phyloP scores from a whole-genome alignment of 2,113 vertebrate species.

The Caranx melampygus region DNA sequence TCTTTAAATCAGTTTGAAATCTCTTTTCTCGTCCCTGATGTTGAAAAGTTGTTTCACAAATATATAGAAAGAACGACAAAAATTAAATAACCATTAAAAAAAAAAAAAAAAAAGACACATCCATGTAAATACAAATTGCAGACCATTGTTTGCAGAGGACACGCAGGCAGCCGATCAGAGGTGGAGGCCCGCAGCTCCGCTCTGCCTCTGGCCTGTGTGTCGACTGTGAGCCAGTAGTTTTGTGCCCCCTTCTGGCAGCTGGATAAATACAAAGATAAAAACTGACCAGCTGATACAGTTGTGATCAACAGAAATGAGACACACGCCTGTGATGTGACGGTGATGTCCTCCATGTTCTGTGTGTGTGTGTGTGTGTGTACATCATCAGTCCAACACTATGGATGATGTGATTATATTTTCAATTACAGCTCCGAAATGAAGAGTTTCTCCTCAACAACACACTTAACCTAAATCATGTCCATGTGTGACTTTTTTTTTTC shows the following conservation, averaged over 20 bases:
- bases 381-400: too few relatives aligned
- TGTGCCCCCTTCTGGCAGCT: constrained; percentile 91
- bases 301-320: constrained; percentile 28
- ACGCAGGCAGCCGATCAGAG: constrained; percentile 14
- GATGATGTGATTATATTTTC: too few relatives aligned
- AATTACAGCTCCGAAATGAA: too few relatives aligned
- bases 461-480: too few relatives aligned
- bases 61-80: too few relatives aligned
- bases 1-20: background rate
- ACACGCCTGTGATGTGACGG: background rate
- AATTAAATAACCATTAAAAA: background rate
- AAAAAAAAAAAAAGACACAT: background rate
- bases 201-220: background rate
- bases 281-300: constrained; percentile 33
- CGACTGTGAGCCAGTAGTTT: constrained; percentile 78
- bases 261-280: constrained; percentile 25
- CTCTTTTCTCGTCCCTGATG: background rate
- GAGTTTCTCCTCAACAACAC: too few relatives aligned
- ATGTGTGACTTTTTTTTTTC: too few relatives aligned
- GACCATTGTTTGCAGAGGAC: background rate
- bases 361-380: background rate
- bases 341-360: background rate
- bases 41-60: too few relatives aligned
- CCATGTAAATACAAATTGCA: background rate
- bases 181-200: constrained; percentile 25